Evolutionary conservation across 2,113 vertebrate species (phyloP).

Genomic region (Syrmaticus mikado): DNA sequence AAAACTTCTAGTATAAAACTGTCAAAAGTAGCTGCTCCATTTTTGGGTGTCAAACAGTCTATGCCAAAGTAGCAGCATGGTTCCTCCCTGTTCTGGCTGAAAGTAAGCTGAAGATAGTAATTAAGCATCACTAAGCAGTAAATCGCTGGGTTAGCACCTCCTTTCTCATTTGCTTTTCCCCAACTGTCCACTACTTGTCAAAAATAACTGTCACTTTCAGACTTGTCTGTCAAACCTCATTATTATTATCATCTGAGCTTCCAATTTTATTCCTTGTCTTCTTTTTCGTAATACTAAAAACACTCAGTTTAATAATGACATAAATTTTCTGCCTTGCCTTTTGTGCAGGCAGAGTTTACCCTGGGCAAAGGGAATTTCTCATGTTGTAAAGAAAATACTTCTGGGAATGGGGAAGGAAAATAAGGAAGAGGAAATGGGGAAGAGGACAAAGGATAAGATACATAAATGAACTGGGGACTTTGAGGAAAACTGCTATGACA

Average conservation of each 20-base stretch:
- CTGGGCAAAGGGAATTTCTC: not conserved
- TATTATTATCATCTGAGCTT: not conserved
- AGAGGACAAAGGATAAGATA: not conserved
- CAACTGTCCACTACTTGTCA: conserved; percentile 10
- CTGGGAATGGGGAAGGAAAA: not conserved
- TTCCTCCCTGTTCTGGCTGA: not conserved
- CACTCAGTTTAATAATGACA: not conserved
- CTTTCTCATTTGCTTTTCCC: conserved; percentile 12
- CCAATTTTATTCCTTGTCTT: not conserved
- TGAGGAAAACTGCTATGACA: not conserved
- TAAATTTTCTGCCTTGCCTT: not conserved
- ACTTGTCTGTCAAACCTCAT: not conserved
- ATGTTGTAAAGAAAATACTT: not conserved
- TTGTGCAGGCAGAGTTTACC: not conserved
- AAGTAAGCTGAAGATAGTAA: not conserved
- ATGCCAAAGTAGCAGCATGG: not conserved
- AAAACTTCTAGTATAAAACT: not conserved
- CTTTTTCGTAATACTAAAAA: not conserved
- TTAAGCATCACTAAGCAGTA: not conserved
- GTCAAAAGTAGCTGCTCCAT: not conserved
- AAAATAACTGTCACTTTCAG: conserved; percentile 8
- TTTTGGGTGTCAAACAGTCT: not conserved
- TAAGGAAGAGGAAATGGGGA: fast-evolving
- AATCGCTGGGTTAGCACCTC: not conserved
- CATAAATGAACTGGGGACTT: not conserved